A percentile compares a stretch with the other conserved stretches of the same genome.
These are phyloP conservation scores for Tenthredo notha DNA, from an alignment of 2,888 invertebrate species.

Conservation along the genomic window DNA sequence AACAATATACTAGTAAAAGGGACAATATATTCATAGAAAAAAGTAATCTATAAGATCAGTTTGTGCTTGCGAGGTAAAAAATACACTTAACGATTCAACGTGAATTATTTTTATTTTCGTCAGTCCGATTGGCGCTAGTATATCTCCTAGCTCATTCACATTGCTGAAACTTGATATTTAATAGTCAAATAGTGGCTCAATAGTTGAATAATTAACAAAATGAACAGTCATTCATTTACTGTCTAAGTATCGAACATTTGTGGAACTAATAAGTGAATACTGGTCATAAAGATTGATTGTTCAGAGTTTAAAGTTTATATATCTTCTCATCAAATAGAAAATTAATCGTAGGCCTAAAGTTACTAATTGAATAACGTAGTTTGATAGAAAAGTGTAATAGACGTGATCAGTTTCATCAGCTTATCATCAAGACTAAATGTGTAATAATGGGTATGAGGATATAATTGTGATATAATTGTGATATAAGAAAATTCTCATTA, in stretches of 20 bases:
- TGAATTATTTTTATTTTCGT: no score
- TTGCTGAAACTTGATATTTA: neutral
- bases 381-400: neutral
- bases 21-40: neutral
- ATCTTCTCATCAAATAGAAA: neutral
- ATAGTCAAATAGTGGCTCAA: neutral
- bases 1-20: neutral
- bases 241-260: neutral
- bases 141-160: neutral
- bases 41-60: neutral
- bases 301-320: neutral
- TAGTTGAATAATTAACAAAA: neutral
- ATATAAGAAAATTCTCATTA: slow-evolving; percentile 4
- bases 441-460: slow-evolving; percentile 33
- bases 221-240: neutral
- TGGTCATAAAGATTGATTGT: neutral
- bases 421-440: slow-evolving; percentile 20
- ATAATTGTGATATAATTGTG: slow-evolving; percentile 33
- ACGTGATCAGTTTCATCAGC: slow-evolving; percentile 4
- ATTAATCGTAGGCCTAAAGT: neutral
- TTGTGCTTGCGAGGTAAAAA: neutral
- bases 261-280: slow-evolving; percentile 3
- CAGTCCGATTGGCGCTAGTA: neutral
- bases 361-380: neutral
- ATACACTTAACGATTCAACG: neutral